Evolutionary conservation across 2,797 vertebrate species (phyloP).

Genomic region (Hirundo rustica): DNA sequence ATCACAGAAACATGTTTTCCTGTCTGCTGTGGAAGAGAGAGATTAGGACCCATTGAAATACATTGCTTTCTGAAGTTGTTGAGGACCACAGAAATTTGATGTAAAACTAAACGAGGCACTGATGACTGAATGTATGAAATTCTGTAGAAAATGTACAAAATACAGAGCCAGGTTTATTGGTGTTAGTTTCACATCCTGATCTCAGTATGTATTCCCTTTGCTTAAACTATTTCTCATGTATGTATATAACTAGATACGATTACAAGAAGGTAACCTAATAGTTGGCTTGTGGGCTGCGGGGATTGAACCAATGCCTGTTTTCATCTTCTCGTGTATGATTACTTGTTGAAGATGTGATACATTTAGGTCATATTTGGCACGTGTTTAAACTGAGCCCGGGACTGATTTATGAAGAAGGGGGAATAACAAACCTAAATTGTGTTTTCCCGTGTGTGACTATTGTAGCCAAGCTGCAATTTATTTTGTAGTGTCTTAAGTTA

Average conservation of each 20-base stretch:
- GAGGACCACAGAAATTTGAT: not conserved
- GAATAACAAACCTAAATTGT: not conserved
- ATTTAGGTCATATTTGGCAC: conserved; percentile 45
- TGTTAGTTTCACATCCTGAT: not conserved
- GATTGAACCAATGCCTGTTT: not conserved
- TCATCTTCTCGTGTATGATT: not conserved
- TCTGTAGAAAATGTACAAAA: not conserved
- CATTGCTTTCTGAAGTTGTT: not conserved
- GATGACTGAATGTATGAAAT: not conserved
- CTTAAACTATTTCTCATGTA: not conserved
- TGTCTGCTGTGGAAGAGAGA: not conserved
- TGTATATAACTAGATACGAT: not conserved
- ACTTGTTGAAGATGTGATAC: conserved; percentile 22
- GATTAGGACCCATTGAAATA: not conserved
- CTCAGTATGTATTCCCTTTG: not conserved
- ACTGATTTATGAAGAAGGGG: not conserved
- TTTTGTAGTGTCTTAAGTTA: conserved; percentile 23
- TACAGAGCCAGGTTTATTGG: not conserved
- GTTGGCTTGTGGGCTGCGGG: not conserved
- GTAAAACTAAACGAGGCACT: not conserved
- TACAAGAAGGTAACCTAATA: not conserved
- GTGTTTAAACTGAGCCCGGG: not conserved
- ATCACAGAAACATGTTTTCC: not conserved
- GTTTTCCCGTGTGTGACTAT: not conserved
- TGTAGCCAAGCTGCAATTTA: conserved; percentile 35